These are phyloP conservation scores for Crocodylus rhombifer DNA, from an alignment of 2,797 vertebrate genomes.

Conservation along the genomic window DNA sequence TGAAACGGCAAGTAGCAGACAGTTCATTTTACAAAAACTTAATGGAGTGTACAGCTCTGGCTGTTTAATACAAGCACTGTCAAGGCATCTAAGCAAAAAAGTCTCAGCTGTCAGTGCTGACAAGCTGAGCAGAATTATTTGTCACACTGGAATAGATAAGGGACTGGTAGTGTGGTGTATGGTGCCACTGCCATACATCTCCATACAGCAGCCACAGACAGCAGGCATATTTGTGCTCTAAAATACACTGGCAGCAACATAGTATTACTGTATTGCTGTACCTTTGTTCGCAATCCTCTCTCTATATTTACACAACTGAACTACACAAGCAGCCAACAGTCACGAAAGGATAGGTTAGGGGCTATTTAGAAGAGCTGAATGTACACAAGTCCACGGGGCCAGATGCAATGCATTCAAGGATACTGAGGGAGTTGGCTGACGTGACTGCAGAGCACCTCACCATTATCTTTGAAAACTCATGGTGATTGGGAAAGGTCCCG, in stretches of 20 bases:
- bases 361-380: too few species aligned
- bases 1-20: slow-evolving; percentile 81
- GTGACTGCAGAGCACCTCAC: too few species aligned
- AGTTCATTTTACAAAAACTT: slow-evolving; percentile 90
- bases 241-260: not conserved
- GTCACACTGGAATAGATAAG: slow-evolving; percentile 87
- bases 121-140: slow-evolving; percentile 89
- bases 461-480: too few species aligned
- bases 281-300: accelerated
- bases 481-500: too few species aligned
- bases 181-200: slow-evolving; percentile 56
- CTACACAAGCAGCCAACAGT: not conserved
- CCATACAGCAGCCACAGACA: slow-evolving; percentile 23
- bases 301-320: not conserved
- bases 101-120: slow-evolving; percentile 87
- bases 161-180: slow-evolving; percentile 71
- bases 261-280: not conserved
- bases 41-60: slow-evolving; percentile 89
- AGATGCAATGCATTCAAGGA: too few species aligned
- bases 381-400: too few species aligned
- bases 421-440: too few species aligned
- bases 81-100: slow-evolving; percentile 85
- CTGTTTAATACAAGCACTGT: slow-evolving; percentile 90
- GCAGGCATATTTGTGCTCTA: not conserved
- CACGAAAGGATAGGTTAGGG: too few species aligned